phyloP scores from a whole-genome alignment of 2,797 vertebrate species.

The Crossoptilon crossoptilon region DNA sequence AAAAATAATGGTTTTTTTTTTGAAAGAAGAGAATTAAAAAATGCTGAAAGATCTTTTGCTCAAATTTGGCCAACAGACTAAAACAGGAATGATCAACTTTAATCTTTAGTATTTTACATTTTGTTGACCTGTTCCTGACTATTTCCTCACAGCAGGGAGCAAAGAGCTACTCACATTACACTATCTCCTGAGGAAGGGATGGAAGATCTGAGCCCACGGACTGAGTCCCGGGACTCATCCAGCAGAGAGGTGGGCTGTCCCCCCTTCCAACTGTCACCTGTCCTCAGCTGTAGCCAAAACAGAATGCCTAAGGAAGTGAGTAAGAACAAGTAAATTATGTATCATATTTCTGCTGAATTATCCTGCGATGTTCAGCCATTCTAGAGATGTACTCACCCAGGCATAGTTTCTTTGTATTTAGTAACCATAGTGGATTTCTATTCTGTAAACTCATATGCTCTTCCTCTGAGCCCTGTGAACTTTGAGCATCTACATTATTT shows the following conservation, averaged over 20 bases:
- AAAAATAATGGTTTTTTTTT: not conserved
- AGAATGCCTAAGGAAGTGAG: not conserved
- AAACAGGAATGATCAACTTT: not conserved
- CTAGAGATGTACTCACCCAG: not conserved
- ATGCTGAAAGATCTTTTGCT: not conserved
- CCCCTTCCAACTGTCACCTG: not conserved
- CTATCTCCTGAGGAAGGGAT: not conserved
- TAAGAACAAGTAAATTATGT: conserved; percentile 29
- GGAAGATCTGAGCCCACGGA: not conserved
- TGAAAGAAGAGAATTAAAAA: not conserved
- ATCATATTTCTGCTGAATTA: not conserved
- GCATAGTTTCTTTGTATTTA: not conserved
- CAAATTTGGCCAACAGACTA: not conserved
- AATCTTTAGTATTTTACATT: not conserved
- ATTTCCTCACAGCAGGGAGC: not conserved
- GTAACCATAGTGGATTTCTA: not conserved
- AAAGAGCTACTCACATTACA: not conserved
- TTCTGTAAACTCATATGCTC: not conserved
- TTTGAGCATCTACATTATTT: fast-evolving
- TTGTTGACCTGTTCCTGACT: not conserved
- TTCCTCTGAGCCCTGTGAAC: not conserved
- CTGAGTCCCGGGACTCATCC: not conserved
- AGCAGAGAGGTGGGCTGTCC: not conserved
- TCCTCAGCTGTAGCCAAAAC: not conserved
- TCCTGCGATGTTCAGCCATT: not conserved